These are phyloP conservation scores for Tragelaphus strepsiceros DNA, from an alignment of 2,113 vertebrate species.

Conservation along the genomic window DNA sequence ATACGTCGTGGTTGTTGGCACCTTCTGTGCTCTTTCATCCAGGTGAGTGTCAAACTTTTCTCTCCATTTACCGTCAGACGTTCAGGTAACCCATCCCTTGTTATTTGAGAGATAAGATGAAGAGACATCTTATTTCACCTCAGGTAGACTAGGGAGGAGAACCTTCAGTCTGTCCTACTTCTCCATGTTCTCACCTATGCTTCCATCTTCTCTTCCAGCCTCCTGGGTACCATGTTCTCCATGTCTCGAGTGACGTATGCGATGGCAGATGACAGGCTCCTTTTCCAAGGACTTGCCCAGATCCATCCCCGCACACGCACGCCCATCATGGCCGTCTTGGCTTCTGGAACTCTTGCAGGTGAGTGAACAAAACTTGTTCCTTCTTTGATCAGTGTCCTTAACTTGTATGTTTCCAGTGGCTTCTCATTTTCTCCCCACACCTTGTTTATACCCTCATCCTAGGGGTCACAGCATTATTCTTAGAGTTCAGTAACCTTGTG, in stretches of 20 bases:
- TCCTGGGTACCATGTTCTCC: slow-evolving; percentile 94
- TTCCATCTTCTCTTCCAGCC: slow-evolving; percentile 72
- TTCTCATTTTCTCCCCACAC: rapidly evolving
- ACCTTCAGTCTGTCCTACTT: neutral
- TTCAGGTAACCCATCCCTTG: neutral
- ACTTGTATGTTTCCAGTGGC: neutral
- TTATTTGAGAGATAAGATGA: neutral
- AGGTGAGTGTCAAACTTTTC: slow-evolving; percentile 79
- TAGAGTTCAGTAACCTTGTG: slow-evolving; percentile 89
- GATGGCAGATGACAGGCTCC: slow-evolving; percentile 93
- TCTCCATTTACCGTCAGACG: neutral
- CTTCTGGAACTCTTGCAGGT: slow-evolving; percentile 88
- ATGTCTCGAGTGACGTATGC: slow-evolving; percentile 93
- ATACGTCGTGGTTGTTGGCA: slow-evolving; percentile 89
- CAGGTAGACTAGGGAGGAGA: neutral
- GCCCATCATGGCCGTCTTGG: slow-evolving; percentile 85
- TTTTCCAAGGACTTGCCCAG: slow-evolving; percentile 85
- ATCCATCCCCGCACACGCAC: slow-evolving; percentile 86
- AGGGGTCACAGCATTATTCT: slow-evolving; percentile 74
- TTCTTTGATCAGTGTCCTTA: neutral
- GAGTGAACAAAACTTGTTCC: neutral
- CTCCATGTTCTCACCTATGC: neutral
- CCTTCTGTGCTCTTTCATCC: slow-evolving; percentile 93
- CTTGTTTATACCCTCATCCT: neutral
- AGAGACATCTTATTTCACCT: neutral